phyloP scores from a whole-genome alignment of 2,888 invertebrate genomes.

The Tipula helvola region DNA sequence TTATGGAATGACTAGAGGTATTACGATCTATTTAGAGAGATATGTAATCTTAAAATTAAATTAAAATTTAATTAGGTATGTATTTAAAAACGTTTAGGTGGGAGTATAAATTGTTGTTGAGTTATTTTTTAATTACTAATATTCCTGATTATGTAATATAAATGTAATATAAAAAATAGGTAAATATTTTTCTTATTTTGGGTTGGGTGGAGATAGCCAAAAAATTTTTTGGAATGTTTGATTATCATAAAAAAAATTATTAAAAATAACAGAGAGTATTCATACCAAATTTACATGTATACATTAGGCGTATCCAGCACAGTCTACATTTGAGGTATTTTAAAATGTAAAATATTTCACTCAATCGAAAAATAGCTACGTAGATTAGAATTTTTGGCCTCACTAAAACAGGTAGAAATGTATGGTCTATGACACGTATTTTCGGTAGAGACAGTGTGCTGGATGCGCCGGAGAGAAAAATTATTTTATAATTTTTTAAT shows the following conservation, averaged over 20 bases:
- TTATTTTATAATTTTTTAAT: slow-evolving; percentile 5
- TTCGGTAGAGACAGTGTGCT: no score
- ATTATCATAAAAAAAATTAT: not conserved
- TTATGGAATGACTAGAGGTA: not conserved
- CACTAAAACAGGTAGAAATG: no score
- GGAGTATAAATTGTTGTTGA: not conserved
- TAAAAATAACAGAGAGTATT: not conserved
- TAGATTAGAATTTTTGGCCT: no score
- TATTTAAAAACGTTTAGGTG: not conserved
- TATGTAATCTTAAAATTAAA: not conserved
- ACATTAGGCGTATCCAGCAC: not conserved
- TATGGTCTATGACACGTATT: no score
- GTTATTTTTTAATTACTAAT: not conserved
- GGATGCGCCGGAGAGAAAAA: not conserved
- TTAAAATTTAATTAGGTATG: not conserved
- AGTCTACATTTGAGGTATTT: no score
- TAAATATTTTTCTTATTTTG: not conserved
- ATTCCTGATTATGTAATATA: not conserved
- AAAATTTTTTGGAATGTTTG: not conserved
- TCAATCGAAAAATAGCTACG: no score
- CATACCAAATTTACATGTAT: not conserved
- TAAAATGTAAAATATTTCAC: no score
- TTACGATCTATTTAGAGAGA: not conserved
- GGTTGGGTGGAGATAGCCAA: not conserved
- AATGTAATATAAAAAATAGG: not conserved